Base-by-base conservation (phyloP, 2,888 invertebrate species). In the Euproctis similis region DNA sequence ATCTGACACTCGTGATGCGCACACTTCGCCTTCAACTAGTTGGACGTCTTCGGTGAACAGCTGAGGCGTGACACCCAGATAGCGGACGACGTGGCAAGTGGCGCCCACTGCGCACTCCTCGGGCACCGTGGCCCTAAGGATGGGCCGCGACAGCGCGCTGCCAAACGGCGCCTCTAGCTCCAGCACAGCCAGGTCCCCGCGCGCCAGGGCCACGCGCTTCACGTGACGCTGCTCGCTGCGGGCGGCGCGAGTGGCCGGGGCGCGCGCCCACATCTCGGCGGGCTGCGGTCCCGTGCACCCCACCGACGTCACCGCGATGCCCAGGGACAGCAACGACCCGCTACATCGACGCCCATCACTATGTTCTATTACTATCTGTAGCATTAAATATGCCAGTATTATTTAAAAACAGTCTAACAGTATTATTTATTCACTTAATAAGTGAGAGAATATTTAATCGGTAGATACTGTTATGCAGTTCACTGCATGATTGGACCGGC, bases 151-250 rank as follows among this genome's bases (percentile, higher is more conserved):
- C 39, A 48, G 60, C 39, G 59, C 51, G 31, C 31, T 54, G 17
- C 33, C 39, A 47, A 70, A 68, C 17, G 74, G 59, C 41, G 40
- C 39, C 49, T 64, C 70, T 51, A 77, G 48, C 59, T 73, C 69
- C 30, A 70, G 55, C 49, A 75, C 47, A 16, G 76, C 75, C 34
- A 70, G 41, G 47, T 28, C 24, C 4, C 31, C 38, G 42, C 38
- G 32, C 23, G 51, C 42, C 28, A 46, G 36, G 21, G 42, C 45
- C 20, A 42, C 31, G 24, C 46, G 41, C 30, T 39, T 40, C 39
- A 42, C 54, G 29, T 33, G 36, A 34, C 46, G 36, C 32, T 32
- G 26, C 38, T 42, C 34, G 43, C 37, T 32, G 45, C 40, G 50
- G 5, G 18, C 34, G 35, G 50, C 38, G 25, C 20, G 37, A n/a